phyloP scores from a whole-genome alignment of 2,888 invertebrate species.

The Meghimatium bilineatum region DNA sequence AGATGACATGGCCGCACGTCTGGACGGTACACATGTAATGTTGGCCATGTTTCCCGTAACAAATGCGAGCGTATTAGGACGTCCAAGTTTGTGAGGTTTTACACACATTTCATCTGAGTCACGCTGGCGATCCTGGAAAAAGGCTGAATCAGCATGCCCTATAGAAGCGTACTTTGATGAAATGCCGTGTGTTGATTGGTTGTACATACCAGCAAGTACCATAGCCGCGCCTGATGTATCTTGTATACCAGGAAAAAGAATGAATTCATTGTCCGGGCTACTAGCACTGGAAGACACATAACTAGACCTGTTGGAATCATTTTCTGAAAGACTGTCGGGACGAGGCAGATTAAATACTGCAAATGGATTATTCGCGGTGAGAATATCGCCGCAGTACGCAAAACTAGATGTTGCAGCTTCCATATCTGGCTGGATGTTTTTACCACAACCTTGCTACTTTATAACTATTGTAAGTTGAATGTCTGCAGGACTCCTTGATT shows the following conservation, averaged over 20 bases:
- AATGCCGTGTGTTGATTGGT: neutral
- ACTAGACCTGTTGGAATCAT: slow-evolving; percentile 10
- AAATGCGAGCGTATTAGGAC: neutral
- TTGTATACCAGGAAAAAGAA: neutral
- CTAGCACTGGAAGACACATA: neutral
- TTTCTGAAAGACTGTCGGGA: slow-evolving; percentile 11
- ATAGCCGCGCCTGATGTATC: neutral
- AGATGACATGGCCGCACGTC: neutral
- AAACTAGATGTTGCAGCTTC: neutral
- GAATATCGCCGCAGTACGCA: neutral
- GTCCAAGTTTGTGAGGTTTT: neutral
- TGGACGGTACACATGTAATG: neutral
- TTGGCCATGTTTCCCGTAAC: neutral
- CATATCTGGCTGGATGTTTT: neutral
- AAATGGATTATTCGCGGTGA: neutral
- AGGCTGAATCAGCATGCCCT: neutral
- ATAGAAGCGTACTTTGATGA: neutral
- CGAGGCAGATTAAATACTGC: neutral
- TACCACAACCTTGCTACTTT: neutral
- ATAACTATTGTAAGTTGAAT: no score
- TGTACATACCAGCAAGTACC: neutral
- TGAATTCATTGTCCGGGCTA: slow-evolving; percentile 12
- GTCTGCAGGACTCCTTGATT: no score
- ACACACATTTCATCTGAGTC: neutral
- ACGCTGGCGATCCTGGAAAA: neutral